These are phyloP conservation scores for Triplophysa dalaica DNA, from an alignment of 2,113 vertebrate genomes.

Conservation along the genomic window DNA sequence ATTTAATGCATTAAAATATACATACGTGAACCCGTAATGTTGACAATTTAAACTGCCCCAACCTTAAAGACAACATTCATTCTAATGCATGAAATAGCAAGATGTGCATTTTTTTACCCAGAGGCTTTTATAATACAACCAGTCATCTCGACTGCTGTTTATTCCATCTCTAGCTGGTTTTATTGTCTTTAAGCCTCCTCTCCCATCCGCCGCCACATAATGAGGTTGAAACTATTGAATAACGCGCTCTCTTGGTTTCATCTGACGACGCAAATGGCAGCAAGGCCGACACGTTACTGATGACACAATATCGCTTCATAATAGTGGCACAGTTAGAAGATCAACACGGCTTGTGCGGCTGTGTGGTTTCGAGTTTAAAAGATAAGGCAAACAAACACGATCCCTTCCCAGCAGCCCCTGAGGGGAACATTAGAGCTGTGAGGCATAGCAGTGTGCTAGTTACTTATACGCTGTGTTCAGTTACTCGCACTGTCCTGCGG, in stretches of 20 bases:
- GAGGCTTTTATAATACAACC: not conserved
- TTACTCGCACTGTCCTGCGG: not conserved
- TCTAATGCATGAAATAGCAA: not conserved
- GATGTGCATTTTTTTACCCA: not conserved
- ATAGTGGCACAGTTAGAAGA: slow-evolving; percentile 21
- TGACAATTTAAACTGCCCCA: not conserved
- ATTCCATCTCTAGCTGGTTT: not conserved
- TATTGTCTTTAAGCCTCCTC: not conserved
- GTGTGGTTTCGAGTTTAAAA: not conserved
- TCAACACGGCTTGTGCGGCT: slow-evolving; percentile 10
- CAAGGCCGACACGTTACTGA: slow-evolving; percentile 19
- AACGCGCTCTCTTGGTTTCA: slow-evolving; percentile 5
- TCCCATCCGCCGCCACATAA: not conserved
- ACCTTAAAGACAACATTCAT: not conserved
- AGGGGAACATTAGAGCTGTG: slow-evolving; percentile 19
- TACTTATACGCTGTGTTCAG: slow-evolving; percentile 1
- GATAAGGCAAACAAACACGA: slow-evolving; percentile 15
- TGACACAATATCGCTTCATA: slow-evolving; percentile 27
- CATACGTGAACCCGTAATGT: not conserved
- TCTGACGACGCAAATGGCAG: slow-evolving; percentile 11
- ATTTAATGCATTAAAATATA: slow-evolving; percentile 3
- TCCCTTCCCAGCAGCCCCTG: slow-evolving; percentile 28
- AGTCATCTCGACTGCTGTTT: not conserved
- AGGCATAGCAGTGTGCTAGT: slow-evolving; percentile 6
- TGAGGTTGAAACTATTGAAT: slow-evolving; percentile 23